Evolutionary conservation across 2,888 invertebrate genomes (phyloP), one percentile per base, ranked within the genome.

Genomic region (Leucoma salicis): DNA sequence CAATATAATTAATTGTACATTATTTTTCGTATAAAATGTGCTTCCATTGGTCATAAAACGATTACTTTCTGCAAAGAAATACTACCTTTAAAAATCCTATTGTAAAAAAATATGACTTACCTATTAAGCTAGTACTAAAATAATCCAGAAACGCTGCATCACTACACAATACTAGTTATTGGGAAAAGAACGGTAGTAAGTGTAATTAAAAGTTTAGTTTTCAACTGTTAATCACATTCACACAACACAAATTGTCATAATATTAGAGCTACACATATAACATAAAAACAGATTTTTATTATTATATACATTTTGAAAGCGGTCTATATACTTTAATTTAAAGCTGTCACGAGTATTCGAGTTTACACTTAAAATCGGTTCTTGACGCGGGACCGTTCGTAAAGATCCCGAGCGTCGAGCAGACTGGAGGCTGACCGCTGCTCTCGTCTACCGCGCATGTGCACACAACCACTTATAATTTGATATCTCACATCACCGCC

Each of bases 401-500:
- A 64, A 64, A 57, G 68, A 58, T 52, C 72, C 64, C 71, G 66
- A 73, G 73, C 82, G 76, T 60, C 70, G 72, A 73, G 77, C 80
- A 72, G 78, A 86, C 86, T 85, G 84, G 76, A 70, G 67, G 69
- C 67, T 66, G 68, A n/a, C 71, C 70, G 66, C 60, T 57, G 65
- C 49, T 54, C 41, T 36, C 35, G 29, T 49, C 48, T 46, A 74
- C 13, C 67, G 82, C 86, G 87, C 87, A 77, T 84, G 86, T 76
- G 79, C 79, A 66, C 58, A 61, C 61, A 76, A 76, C 74, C 80
- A 82, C 82, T 82, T 80, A 84, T 83, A 85, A 84, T 83, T 82
- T 85, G 82, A 84, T 86, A 86, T 85, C 80, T 78, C 82, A 78
- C 82, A 81, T 83, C 82, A 79, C 79, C 80, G 78, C 80, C 76